These are phyloP conservation scores for Microcebus murinus DNA, from an alignment of 2,113 vertebrate genomes.

Conservation along the genomic window DNA sequence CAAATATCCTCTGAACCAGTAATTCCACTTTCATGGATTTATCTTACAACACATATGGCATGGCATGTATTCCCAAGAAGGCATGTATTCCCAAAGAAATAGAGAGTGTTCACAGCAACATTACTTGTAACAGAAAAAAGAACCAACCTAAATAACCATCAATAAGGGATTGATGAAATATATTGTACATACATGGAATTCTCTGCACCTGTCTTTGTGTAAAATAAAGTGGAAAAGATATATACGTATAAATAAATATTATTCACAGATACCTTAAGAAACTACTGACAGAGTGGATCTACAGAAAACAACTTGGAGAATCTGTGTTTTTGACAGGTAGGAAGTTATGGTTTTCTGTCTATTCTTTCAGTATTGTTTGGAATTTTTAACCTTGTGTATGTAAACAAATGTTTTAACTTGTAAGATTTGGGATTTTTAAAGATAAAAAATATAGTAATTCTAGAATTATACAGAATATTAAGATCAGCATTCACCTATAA, in stretches of 20 bases:
- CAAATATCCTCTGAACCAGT: background rate
- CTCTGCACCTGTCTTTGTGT: background rate
- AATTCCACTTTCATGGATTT: background rate
- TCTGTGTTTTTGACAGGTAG: background rate
- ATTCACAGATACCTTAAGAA: background rate
- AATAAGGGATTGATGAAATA: background rate
- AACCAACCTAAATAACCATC: background rate
- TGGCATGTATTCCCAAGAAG: background rate
- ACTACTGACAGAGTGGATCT: background rate
- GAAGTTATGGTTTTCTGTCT: background rate
- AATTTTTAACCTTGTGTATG: background rate
- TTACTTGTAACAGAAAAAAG: slow-evolving; percentile 21
- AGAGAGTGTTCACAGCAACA: background rate
- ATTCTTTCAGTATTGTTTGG: background rate
- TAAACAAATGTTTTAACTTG: background rate
- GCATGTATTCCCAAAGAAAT: background rate
- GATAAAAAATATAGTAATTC: slow-evolving; percentile 4
- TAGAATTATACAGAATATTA: background rate
- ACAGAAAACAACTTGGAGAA: background rate
- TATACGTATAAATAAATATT: background rate
- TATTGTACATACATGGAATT: background rate
- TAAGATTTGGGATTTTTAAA: background rate
- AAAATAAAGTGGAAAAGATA: background rate
- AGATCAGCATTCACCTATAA: background rate
- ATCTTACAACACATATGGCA: background rate